A percentile compares a stretch with the other conserved stretches of the same genome.
phyloP scores from a whole-genome alignment of 2,888 invertebrate species.

The Neria commutata region DNA sequence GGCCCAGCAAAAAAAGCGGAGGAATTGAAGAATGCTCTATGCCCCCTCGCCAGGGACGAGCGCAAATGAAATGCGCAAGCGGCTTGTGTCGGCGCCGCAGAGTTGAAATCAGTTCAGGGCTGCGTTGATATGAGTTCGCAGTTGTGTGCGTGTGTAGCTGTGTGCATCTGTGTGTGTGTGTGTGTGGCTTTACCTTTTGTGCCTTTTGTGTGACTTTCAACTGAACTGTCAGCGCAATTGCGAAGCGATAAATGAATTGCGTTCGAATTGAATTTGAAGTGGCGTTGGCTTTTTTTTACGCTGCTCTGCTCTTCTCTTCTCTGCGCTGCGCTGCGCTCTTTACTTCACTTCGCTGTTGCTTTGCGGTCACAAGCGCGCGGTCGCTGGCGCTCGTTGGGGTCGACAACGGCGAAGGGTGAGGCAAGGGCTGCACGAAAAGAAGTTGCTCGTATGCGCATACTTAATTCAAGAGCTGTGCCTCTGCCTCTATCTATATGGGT shows the following conservation, averaged over 20 bases:
- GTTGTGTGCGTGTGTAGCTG: not conserved
- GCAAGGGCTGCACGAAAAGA: not conserved
- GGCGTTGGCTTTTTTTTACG: too few relatives aligned
- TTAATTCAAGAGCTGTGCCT: not conserved
- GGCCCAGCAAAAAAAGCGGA: too few relatives aligned
- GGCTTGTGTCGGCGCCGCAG: too few relatives aligned
- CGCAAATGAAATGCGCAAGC: too few relatives aligned
- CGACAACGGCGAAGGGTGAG: not conserved
- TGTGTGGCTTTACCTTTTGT: not conserved
- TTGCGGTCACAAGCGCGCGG: too few relatives aligned
- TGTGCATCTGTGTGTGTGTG: not conserved
- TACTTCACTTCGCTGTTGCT: too few relatives aligned
- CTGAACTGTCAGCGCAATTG: slow-evolving; percentile 5
- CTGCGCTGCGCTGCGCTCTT: too few relatives aligned
- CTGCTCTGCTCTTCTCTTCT: too few relatives aligned
- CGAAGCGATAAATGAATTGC: slow-evolving; percentile 3
- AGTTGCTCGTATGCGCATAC: not conserved
- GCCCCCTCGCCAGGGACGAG: too few relatives aligned
- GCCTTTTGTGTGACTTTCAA: not conserved
- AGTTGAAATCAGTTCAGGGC: slow-evolving; percentile 3
- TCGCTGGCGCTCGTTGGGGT: too few relatives aligned
- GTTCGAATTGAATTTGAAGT: not conserved
- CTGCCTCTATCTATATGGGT: too few relatives aligned
- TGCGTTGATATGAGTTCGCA: not conserved
- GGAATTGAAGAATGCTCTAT: too few relatives aligned